phyloP scores from a whole-genome alignment of 1,140 invertebrate species.

The Heterodera schachtii region DNA sequence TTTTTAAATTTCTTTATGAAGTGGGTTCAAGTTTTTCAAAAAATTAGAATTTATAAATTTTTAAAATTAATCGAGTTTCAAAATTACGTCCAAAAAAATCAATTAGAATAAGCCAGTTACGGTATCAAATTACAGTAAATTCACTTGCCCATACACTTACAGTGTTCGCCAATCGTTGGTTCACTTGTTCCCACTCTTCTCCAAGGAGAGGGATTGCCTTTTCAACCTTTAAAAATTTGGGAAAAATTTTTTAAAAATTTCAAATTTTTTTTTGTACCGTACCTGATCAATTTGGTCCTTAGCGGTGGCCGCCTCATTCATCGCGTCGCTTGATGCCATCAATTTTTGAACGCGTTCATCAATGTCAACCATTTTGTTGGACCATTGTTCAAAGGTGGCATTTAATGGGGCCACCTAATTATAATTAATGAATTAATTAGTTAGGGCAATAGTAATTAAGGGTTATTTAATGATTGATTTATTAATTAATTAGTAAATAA shows the following conservation, averaged over 20 bases:
- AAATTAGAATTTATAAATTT: too few species aligned
- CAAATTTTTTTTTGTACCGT: neutral
- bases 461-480: too few species aligned
- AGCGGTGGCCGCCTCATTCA: constrained; percentile 31
- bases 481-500: too few species aligned
- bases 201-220: constrained; percentile 26
- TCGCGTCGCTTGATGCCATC: constrained; percentile 27
- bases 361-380: neutral
- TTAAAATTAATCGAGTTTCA: too few species aligned
- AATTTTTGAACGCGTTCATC: constrained; percentile 28
- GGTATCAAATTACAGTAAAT: too few species aligned
- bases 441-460: too few species aligned
- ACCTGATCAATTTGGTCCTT: constrained; percentile 40
- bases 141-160: neutral
- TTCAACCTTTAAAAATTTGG: constrained; percentile 21
- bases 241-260: constrained; percentile 3
- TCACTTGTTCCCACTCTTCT: constrained; percentile 32
- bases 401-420: constrained; percentile 13
- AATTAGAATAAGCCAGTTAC: too few species aligned
- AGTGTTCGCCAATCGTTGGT: constrained; percentile 25
- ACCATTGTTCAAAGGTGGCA: constrained; percentile 25
- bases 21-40: too few species aligned
- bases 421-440: too few species aligned
- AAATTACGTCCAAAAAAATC: too few species aligned
- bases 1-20: too few species aligned